A percentile compares a stretch with the other conserved stretches of the same genome.
Conservation (phyloP, 2,113 vertebrate species). For the Mohoua ochrocephala region DNA sequence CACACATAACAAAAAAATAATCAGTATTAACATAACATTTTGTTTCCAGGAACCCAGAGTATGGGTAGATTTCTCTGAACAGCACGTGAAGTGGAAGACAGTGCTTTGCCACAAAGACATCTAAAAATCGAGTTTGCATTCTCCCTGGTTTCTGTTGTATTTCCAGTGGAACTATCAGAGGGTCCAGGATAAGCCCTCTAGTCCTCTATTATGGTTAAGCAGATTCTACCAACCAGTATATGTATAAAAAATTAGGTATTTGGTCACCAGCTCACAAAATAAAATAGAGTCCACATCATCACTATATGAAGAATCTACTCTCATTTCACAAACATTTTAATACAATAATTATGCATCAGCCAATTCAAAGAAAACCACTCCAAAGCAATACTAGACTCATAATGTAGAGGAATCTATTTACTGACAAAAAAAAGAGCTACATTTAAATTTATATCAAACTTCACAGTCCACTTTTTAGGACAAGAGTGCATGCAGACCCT, state of each 20-base stretch:
- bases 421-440: neutral
- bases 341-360: neutral
- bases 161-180: neutral
- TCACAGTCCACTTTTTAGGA: neutral
- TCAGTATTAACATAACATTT: neutral
- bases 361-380: neutral
- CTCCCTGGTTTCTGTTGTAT: neutral
- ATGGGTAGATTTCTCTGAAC: neutral
- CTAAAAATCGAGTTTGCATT: neutral
- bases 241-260: neutral
- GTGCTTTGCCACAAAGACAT: neutral
- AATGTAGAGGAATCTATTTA: neutral
- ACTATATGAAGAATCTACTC: neutral
- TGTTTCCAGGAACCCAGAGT: neutral
- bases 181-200: neutral
- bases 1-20: accelerated
- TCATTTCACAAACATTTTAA: neutral
- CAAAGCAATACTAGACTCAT: neutral
- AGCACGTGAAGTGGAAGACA: neutral
- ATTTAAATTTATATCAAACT: neutral
- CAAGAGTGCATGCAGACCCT: neutral
- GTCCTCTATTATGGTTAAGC: neutral
- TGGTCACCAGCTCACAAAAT: neutral
- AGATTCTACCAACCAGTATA: neutral
- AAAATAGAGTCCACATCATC: neutral